Evolutionary conservation across 2,888 invertebrate species (phyloP).

Genomic region (Sinotaia quadrata): DNA sequence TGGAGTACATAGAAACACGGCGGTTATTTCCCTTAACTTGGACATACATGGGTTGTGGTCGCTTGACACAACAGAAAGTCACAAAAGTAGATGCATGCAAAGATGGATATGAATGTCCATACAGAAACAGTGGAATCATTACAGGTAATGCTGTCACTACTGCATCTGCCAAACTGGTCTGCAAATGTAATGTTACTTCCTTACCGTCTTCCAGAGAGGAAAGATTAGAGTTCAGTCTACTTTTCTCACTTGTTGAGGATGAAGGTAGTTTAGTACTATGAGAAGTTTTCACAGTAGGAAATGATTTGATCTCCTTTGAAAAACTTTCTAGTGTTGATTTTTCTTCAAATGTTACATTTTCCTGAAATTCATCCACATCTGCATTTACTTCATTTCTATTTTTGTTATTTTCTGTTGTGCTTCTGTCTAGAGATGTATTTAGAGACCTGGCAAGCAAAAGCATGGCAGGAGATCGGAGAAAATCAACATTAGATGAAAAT

Average conservation of each 20-base stretch:
- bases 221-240: not conserved
- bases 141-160: not conserved
- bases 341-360: no score
- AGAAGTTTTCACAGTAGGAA: no score
- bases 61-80: constrained; percentile 93
- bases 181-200: not conserved
- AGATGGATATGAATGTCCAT: constrained; percentile 61
- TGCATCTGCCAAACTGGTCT: not conserved
- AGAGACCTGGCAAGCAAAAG: constrained; percentile 3
- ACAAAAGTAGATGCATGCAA: constrained; percentile 58
- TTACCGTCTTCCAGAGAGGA: not conserved
- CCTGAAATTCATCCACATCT: no score
- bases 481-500: not conserved
- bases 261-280: not conserved
- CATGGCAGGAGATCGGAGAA: not conserved
- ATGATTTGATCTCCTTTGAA: not conserved
- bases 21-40: constrained; percentile 77
- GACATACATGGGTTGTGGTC: constrained; percentile 95
- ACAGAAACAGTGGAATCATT: constrained; percentile 32
- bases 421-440: constrained; percentile 3
- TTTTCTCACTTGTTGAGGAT: not conserved
- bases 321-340: no score
- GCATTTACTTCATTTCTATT: no score
- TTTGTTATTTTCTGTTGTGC: not conserved
- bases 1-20: constrained; percentile 96